phyloP scores from a whole-genome alignment of 2,888 invertebrate species.

The Standfussiana lucernea region DNA sequence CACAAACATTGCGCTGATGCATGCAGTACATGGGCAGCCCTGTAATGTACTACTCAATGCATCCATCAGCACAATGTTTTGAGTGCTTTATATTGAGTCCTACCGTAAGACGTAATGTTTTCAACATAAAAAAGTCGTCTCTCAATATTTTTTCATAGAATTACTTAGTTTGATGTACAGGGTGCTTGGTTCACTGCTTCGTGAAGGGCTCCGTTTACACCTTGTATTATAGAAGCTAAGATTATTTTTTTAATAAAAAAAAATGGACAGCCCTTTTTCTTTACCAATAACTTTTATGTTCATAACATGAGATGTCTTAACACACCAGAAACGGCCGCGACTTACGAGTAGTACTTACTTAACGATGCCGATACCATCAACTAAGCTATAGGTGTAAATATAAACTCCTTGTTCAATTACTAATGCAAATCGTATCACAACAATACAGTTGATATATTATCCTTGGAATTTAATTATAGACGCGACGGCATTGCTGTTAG shows the following conservation, averaged over 20 bases:
- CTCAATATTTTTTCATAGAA: too few species aligned
- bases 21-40: too few species aligned
- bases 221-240: not conserved
- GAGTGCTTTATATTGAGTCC: not conserved
- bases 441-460: constrained; percentile 63
- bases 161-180: not conserved
- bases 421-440: constrained; percentile 64
- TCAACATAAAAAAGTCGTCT: too few species aligned
- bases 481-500: constrained; percentile 35
- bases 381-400: not conserved
- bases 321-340: too few species aligned
- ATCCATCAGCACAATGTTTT: not conserved
- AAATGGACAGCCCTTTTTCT: too few species aligned
- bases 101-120: not conserved
- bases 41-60: not conserved
- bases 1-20: too few species aligned
- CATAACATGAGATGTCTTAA: too few species aligned
- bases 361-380: not conserved
- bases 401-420: constrained; percentile 53
- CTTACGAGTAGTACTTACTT: not conserved
- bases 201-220: not conserved
- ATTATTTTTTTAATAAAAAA: not conserved
- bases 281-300: too few species aligned
- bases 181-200: too few species aligned
- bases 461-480: constrained; percentile 66